phyloP scores from a whole-genome alignment of 2,888 invertebrate genomes.

The Parnassius glacialis region DNA sequence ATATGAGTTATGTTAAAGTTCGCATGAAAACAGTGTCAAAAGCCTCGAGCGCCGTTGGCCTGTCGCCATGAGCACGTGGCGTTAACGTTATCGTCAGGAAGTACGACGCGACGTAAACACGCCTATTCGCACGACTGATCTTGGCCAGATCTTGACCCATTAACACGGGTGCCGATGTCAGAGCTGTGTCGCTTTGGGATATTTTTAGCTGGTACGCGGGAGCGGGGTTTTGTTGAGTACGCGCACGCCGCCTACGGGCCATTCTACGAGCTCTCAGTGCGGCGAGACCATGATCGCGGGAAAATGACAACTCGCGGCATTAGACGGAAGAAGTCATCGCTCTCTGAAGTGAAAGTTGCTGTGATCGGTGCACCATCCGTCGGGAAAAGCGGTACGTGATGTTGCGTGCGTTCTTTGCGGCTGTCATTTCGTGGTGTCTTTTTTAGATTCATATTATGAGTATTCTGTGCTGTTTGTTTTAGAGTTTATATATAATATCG shows the following conservation, averaged over 20 bases:
- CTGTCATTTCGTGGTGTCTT: background rate
- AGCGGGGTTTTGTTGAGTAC: conserved; percentile 54
- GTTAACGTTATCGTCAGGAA: conserved; percentile 45
- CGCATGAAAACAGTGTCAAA: conserved; percentile 31
- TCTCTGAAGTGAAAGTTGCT: conserved; percentile 94
- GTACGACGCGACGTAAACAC: conserved; percentile 65
- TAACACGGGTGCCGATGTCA: conserved; percentile 72
- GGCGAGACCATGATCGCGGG: conserved; percentile 41
- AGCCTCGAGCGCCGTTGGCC: conserved; percentile 41
- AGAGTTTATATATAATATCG: too few species aligned
- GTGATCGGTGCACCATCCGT: conserved; percentile 94
- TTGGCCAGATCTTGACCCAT: conserved; percentile 81
- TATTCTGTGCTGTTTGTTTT: too few species aligned
- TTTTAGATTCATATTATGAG: background rate
- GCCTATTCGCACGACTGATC: conserved; percentile 72
- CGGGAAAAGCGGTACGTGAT: conserved; percentile 93
- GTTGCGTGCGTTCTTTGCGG: conserved; percentile 12
- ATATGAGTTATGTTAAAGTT: conserved; percentile 25
- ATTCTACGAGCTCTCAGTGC: conserved; percentile 45
- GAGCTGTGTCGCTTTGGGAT: conserved; percentile 71
- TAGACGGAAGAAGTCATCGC: conserved; percentile 92
- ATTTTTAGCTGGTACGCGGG: conserved; percentile 69
- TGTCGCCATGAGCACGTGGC: conserved; percentile 52
- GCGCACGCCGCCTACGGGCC: conserved; percentile 46
- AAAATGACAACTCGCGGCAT: conserved; percentile 90